These are phyloP conservation scores for Ploceus nigricollis DNA, from an alignment of 2,113 vertebrate genomes.

Conservation along the genomic window DNA sequence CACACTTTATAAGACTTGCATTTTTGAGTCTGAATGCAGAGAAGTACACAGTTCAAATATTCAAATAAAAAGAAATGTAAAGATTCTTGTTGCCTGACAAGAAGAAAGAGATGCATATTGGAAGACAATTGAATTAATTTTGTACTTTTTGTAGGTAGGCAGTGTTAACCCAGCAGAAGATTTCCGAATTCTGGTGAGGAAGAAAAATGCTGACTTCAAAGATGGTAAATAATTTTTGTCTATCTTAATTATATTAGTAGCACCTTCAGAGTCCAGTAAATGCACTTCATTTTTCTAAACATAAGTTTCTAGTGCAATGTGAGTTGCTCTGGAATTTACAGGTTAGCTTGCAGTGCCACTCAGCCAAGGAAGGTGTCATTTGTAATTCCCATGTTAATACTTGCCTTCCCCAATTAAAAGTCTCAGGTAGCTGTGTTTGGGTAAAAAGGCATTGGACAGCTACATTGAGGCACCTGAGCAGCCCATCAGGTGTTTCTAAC, in stretches of 20 bases:
- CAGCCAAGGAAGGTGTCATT: neutral
- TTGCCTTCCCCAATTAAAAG: neutral
- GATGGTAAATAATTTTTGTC: slow-evolving; percentile 78
- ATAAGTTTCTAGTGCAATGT: neutral
- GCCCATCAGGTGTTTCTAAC: neutral
- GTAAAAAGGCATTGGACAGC: neutral
- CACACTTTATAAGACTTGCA: neutral
- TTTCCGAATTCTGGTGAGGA: slow-evolving; percentile 80
- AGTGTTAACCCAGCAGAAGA: slow-evolving; percentile 88
- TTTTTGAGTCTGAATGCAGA: neutral
- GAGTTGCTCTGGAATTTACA: neutral
- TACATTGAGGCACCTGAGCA: neutral
- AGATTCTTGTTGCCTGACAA: neutral
- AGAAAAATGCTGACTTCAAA: slow-evolving; percentile 82
- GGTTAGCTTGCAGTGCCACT: neutral
- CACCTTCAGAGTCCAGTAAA: neutral
- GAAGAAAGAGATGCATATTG: neutral
- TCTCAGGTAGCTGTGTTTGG: neutral
- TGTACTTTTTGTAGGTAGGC: slow-evolving; percentile 82
- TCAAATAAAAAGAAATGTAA: neutral
- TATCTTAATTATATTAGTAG: neutral
- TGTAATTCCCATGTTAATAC: neutral
- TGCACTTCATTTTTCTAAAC: neutral
- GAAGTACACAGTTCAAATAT: neutral
- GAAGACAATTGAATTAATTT: neutral